A percentile compares a stretch with the other conserved stretches of the same genome.
These are phyloP conservation scores for Pedetes capensis DNA, from an alignment of 2,113 vertebrate species.

Conservation along the genomic window DNA sequence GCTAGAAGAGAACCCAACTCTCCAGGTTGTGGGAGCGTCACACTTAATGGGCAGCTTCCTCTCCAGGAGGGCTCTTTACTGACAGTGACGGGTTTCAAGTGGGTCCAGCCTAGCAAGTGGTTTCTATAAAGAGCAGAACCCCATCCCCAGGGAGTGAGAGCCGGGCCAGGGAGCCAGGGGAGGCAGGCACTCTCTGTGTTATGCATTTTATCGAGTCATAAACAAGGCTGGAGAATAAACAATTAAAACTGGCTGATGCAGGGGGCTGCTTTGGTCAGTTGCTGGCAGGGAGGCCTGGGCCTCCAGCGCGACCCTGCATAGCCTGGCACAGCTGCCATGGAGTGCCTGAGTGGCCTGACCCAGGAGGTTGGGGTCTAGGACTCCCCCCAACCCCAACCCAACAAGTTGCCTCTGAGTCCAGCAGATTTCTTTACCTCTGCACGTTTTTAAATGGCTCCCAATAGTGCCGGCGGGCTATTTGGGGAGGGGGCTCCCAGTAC, in stretches of 20 bases:
- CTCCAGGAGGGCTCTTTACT: not conserved
- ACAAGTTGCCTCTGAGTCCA: too few species aligned
- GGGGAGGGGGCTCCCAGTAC: fast-evolving
- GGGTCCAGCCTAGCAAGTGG: slow-evolving; percentile 34
- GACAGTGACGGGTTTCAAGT: not conserved
- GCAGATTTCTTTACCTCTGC: not conserved
- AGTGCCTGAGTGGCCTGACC: not conserved
- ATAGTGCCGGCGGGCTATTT: fast-evolving
- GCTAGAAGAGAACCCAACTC: not conserved
- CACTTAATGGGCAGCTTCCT: not conserved
- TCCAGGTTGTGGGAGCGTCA: not conserved
- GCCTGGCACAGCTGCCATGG: fast-evolving
- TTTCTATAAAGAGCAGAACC: slow-evolving; percentile 42
- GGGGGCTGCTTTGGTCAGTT: not conserved
- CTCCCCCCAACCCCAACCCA: fast-evolving
- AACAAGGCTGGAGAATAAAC: slow-evolving; percentile 62
- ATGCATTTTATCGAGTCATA: slow-evolving; percentile 63
- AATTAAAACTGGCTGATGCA: slow-evolving; percentile 51
- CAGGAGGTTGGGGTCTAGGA: not conserved
- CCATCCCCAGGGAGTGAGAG: not conserved
- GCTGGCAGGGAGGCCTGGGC: not conserved
- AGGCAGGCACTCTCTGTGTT: not conserved
- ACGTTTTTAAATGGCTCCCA: not conserved
- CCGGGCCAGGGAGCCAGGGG: fast-evolving
- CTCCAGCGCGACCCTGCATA: fast-evolving